phyloP scores from a whole-genome alignment of 92 coral and sea anemone genomes.

The Phenganax stokvisi region DNA sequence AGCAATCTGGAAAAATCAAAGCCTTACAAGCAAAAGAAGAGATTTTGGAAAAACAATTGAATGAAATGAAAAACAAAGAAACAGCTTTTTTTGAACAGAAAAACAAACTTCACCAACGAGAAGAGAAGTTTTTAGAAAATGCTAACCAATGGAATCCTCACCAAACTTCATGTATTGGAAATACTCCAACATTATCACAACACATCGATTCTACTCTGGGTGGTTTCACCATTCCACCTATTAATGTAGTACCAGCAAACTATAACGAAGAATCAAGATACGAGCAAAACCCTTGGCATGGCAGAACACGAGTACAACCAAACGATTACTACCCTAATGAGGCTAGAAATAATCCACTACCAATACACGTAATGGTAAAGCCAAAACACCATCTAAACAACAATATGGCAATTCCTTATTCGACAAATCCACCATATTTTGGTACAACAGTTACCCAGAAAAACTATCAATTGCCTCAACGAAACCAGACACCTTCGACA shows the following conservation, averaged over 20 bases:
- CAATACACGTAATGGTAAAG: neutral
- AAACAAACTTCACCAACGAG: slow-evolving; percentile 59
- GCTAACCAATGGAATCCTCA: slow-evolving; percentile 50
- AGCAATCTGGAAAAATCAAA: slow-evolving; percentile 59
- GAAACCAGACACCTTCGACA: slow-evolving; percentile 4
- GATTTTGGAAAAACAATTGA: slow-evolving; percentile 54
- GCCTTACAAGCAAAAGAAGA: slow-evolving; percentile 54
- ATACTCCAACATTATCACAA: slow-evolving; percentile 54
- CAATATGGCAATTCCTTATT: neutral
- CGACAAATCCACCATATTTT: neutral
- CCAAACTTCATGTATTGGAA: slow-evolving; percentile 44
- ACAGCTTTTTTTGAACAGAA: slow-evolving; percentile 51
- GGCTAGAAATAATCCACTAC: neutral
- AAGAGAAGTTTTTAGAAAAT: slow-evolving; percentile 56
- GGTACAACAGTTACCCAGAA: neutral
- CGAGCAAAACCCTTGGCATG: neutral
- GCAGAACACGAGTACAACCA: neutral
- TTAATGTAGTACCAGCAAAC: neutral
- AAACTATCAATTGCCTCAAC: neutral
- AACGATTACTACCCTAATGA: neutral
- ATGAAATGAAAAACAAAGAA: slow-evolving; percentile 58
- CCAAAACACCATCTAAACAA: neutral
- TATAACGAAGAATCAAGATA: neutral
- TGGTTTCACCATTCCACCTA: slow-evolving; percentile 6
- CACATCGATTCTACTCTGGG: slow-evolving; percentile 14